These are phyloP conservation scores for Mobula hypostoma DNA, from an alignment of 2,113 vertebrate species.

Conservation along the genomic window DNA sequence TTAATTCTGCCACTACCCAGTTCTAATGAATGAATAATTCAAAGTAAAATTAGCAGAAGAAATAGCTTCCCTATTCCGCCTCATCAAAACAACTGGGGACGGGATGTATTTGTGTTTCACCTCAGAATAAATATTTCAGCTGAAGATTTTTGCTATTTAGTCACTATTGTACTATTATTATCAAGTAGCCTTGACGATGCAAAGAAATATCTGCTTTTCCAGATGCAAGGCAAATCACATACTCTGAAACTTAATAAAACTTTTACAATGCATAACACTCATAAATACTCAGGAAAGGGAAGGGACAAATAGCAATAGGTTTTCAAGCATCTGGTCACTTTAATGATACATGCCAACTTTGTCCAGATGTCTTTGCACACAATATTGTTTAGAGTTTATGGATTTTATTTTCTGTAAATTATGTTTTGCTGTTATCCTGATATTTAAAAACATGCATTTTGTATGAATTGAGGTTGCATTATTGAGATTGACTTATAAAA, in stretches of 20 bases:
- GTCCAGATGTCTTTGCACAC: background rate
- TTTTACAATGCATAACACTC: background rate
- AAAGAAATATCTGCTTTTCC: background rate
- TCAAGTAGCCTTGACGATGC: background rate
- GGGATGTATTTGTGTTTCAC: too few relatives aligned
- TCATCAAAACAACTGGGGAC: too few relatives aligned
- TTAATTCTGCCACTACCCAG: too few relatives aligned
- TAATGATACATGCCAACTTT: constrained; percentile 8
- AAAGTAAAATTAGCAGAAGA: too few relatives aligned
- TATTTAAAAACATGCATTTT: background rate
- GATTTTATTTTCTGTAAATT: too few relatives aligned
- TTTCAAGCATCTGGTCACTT: background rate
- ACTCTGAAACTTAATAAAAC: constrained; percentile 27
- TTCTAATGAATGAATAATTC: too few relatives aligned
- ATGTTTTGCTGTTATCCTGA: background rate
- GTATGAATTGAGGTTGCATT: background rate
- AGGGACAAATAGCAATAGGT: background rate
- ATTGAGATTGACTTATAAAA: background rate
- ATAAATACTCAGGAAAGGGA: constrained; percentile 13
- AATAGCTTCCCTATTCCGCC: too few relatives aligned
- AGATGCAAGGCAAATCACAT: background rate
- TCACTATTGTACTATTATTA: background rate
- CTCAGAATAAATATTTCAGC: background rate
- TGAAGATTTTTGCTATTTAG: background rate
- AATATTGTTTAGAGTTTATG: background rate